These are phyloP conservation scores for Oxytorus armatus DNA, from an alignment of 2,888 invertebrate species.

Conservation along the genomic window DNA sequence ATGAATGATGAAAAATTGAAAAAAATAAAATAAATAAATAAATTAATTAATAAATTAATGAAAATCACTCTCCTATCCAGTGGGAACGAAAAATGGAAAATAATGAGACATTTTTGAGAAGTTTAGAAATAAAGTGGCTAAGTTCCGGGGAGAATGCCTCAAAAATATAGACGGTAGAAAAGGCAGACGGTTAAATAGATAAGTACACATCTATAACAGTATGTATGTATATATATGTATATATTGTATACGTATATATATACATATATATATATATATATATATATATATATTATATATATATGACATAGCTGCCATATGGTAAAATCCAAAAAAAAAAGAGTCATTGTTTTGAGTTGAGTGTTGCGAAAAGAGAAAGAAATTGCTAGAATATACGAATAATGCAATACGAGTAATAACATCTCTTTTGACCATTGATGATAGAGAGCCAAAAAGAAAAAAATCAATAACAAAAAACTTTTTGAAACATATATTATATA, in stretches of 20 bases:
- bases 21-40: too few relatives aligned
- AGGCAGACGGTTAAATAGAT: conserved; percentile 37
- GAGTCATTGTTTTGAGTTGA: conserved; percentile 66
- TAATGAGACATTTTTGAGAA: too few relatives aligned
- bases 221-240: conserved; percentile 16
- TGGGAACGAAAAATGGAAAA: too few relatives aligned
- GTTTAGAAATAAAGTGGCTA: too few relatives aligned
- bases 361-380: conserved; percentile 51
- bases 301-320: conserved; percentile 64
- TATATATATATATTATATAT: conserved; percentile 41
- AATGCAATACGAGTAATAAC: conserved; percentile 40
- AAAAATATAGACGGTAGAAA: conserved; percentile 39
- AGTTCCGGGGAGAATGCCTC: too few relatives aligned
- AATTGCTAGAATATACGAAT: conserved; percentile 60
- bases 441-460: conserved; percentile 31
- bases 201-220: conserved; percentile 42
- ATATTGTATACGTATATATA: too few relatives aligned
- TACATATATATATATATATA: conserved; percentile 32
- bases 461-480: background rate
- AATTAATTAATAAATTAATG: too few relatives aligned
- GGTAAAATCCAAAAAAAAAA: conserved; percentile 64
- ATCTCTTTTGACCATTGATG: conserved; percentile 50
- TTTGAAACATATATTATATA: background rate
- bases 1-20: too few relatives aligned
- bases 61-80: too few relatives aligned